These are phyloP conservation scores for Piscicola geometra DNA, from an alignment of 2,888 invertebrate species.

Conservation along the genomic window DNA sequence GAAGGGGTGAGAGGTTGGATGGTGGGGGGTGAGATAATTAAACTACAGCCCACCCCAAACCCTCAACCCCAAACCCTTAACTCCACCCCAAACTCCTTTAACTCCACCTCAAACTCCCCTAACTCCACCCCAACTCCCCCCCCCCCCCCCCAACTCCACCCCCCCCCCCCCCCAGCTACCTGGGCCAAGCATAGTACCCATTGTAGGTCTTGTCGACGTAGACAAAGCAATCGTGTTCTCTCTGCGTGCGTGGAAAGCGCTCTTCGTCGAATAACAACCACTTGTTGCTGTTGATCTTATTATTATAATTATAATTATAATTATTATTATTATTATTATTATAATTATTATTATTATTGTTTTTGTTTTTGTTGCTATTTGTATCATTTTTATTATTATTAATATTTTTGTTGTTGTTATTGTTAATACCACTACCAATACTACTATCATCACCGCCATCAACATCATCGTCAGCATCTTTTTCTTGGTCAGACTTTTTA, in stretches of 20 bases:
- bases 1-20: no score
- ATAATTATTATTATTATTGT: no score
- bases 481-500: no score
- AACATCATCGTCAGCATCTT: no score
- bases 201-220: constrained; percentile 67
- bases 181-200: constrained; percentile 62
- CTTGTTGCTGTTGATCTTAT: constrained; percentile 64
- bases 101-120: not conserved
- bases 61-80: not conserved
- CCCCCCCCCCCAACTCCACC: not conserved
- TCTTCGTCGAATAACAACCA: constrained; percentile 70
- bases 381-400: no score
- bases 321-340: not conserved
- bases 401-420: no score
- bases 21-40: no score
- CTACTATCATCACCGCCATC: not conserved
- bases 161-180: constrained; percentile 46
- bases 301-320: not conserved
- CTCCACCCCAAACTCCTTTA: not conserved
- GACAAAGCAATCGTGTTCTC: constrained; percentile 71
- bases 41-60: not conserved
- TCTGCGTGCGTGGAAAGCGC: constrained; percentile 62
- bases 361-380: no score
- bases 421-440: no score
- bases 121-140: not conserved